Conservation (phyloP, 2,797 vertebrate species). For the Pseudomugil tenellus region DNA sequence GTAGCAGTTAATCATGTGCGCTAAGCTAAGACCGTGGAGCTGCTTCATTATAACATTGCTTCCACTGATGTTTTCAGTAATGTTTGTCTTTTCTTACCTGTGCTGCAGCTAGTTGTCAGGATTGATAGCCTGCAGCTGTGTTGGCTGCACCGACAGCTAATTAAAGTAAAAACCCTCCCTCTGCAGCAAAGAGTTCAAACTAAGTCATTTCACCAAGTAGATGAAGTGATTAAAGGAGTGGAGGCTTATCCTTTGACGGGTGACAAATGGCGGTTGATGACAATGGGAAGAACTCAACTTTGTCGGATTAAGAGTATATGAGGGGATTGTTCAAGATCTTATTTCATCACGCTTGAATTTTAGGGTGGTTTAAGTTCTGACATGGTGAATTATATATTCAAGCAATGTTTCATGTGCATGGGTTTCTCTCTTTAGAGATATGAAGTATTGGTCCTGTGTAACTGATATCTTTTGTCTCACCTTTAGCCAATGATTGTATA, state of each 20-base stretch:
- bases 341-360: conserved; percentile 46
- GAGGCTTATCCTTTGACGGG: conserved; percentile 1
- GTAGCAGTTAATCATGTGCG: conserved; percentile 9
- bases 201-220: conserved; percentile 5
- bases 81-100: conserved; percentile 1
- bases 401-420: conserved; percentile 66
- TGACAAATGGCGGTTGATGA: conserved; percentile 57
- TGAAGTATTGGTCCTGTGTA: conserved; percentile 70
- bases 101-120: background rate
- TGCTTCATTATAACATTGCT: background rate
- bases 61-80: conserved; percentile 1
- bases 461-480: conserved; percentile 75
- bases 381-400: conserved; percentile 53
- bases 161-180: conserved; percentile 11
- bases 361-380: conserved; percentile 39
- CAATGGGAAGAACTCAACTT: conserved; percentile 22
- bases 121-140: conserved; percentile 21
- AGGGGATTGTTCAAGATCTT: conserved; percentile 16
- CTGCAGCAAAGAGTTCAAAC: conserved; percentile 7
- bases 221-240: background rate
- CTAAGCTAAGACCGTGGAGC: conserved; percentile 6
- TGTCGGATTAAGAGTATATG: conserved; percentile 10
- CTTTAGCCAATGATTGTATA: conserved; percentile 82
- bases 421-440: conserved; percentile 58
- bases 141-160: conserved; percentile 10